Evolutionary conservation across 2,113 vertebrate genomes (phyloP), one percentile per base, ranked within the genome.

Genomic region (Xiphophorus hellerii): DNA sequence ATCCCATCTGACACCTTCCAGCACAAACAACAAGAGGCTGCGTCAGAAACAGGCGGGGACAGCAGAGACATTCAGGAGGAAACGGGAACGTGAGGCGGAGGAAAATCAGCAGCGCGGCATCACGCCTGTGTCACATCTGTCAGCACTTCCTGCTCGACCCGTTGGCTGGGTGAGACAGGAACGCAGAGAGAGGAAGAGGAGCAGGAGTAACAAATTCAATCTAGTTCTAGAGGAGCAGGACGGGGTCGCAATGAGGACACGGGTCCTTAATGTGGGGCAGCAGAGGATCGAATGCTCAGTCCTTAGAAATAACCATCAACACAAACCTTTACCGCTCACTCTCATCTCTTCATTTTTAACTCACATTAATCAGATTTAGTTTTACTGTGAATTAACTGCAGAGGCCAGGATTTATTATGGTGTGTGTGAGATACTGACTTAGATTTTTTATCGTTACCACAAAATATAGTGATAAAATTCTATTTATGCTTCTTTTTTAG

Each of bases 41-140:
- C 13, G 48, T n/a, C 29, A 64, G 29, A 58, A 28, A 62, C 71
- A 77, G n/a, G 62, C 71, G 68, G 76, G 62, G 28, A 17, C 29
- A 69, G 68, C 73, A 78, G 73, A 11, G 72, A 67, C 22, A 29
- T 27, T 3, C 27, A 30, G 66, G 35, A n/a, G 61, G 61, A 25
- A 25, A 35, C 63, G 62, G 22, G 28, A 66, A 62, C 12, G 35
- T 22, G 37, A 22, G 60, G n/a, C 70, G 71, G 63, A 61, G 66
- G 80, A 22, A 78, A 82, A 69, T 77, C 67, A 74, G 44, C 27
- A 1, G 67, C 70, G 1, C 58, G 81, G 80, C 84, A 82, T 82
- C 85, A 71, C 82, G 83, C 81, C 84, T 82, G 84, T 80, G 83
- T 88, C 87, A 79, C 77, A 84, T 30, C 82, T 79, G 82, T 73